Evolutionary conservation across 2,888 invertebrate species (phyloP), one percentile per base, ranked within the genome.

Genomic region (Tipula lateralis): DNA sequence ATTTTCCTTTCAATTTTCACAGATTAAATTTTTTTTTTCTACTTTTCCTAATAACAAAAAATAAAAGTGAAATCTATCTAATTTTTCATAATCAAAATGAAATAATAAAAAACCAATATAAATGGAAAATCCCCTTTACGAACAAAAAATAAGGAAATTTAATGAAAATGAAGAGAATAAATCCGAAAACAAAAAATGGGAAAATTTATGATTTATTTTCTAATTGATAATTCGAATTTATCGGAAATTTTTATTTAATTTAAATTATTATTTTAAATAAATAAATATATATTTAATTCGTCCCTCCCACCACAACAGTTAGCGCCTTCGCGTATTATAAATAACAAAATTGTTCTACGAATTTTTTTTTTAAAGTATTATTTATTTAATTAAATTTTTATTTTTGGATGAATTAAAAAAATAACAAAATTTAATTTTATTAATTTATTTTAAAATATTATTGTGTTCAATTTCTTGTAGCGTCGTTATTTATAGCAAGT

Each of bases 61-160:
- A 66, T 0, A 66, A 66, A 66, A 66, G 66, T 66, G 66, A 66
- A 66, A 66, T 66, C 66, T 66, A 66, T 66, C 66, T 24, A 66
- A 66, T 66, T 66, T 66, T 24, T 66, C 66, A 66, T 66, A 66
- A 66, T 66, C 66, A 66, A 66, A 66, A 66, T 66, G 24, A 66
- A 66, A 66, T 66, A 66, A 66, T 24, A 66, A 66, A 24, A 66
- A 9, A 24, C 19, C 24, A 66, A 24, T 9, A 50, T n/a, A n/a
- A 50, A 50, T 50, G 44, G 16, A 2, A 66, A 66, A 66, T 66
- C 66, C 24, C 66, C 66, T 66, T 66, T 66, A 66, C 3, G 66
- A 24, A 24, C 1, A 66, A 24, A 66, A 9, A 7, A 50, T 1
- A 50, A 50, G 4, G 16, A 16, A 44, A 44, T 16, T 4, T 44